Conservation (phyloP, 2,797 vertebrate species). For the Gymnodraco acuticeps region DNA sequence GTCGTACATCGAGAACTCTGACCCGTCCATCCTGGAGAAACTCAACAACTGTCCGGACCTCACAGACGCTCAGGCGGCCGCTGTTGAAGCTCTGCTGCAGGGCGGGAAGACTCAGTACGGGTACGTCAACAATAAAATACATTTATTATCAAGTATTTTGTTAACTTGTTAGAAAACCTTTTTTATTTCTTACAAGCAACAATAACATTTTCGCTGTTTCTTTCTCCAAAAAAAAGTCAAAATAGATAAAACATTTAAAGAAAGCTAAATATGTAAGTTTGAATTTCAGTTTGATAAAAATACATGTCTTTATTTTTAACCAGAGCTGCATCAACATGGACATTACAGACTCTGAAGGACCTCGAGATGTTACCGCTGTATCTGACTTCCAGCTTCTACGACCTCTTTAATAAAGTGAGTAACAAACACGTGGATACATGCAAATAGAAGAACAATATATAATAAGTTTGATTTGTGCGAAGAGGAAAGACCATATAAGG, state of each 20-base stretch:
- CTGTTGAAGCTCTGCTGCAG: slow-evolving; percentile 59
- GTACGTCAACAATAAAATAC: slow-evolving; percentile 51
- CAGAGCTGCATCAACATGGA: slow-evolving; percentile 74
- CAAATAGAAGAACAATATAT: neutral
- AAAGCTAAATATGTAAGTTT: neutral
- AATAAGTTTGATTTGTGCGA: too few relatives aligned
- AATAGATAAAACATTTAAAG: neutral
- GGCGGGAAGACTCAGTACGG: slow-evolving; percentile 68
- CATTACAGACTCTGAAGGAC: slow-evolving; percentile 59
- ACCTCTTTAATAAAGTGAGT: slow-evolving; percentile 69
- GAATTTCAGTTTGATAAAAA: neutral
- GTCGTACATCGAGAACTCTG: slow-evolving; percentile 74
- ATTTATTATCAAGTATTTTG: too few relatives aligned
- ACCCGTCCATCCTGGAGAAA: slow-evolving; percentile 77
- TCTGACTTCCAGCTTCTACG: slow-evolving; percentile 71
- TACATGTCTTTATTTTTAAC: slow-evolving; percentile 12
- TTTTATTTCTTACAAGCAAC: neutral
- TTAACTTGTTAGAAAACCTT: too few relatives aligned
- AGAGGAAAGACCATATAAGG: too few relatives aligned
- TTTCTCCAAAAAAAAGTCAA: neutral
- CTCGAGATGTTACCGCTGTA: slow-evolving; percentile 76
- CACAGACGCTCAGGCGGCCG: slow-evolving; percentile 36
- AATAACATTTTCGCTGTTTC: neutral
- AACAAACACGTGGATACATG: neutral
- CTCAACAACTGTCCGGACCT: slow-evolving; percentile 76